Evolutionary conservation across 2,797 vertebrate genomes (phyloP).

Genomic region (Eulemur albifrons): DNA sequence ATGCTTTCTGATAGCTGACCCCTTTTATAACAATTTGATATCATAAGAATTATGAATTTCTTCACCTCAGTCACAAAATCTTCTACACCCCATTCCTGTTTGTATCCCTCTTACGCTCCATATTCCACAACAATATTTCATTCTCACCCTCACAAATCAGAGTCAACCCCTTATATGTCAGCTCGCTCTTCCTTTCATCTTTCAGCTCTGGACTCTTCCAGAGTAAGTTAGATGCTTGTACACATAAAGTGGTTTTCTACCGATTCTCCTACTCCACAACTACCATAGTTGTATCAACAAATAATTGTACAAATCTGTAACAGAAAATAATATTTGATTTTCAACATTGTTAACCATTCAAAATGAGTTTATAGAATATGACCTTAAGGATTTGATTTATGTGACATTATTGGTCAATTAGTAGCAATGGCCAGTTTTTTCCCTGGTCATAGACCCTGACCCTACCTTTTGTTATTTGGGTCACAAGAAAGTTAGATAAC

Average conservation of each 20-base stretch:
- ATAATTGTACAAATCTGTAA: background rate
- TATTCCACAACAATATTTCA: conserved; percentile 31
- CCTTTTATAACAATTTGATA: conserved; percentile 64
- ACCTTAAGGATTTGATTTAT: background rate
- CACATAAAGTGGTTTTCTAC: background rate
- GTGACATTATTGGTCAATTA: background rate
- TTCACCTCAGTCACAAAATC: conserved; percentile 26
- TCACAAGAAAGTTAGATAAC: background rate
- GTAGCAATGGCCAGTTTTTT: background rate
- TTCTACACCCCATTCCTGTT: conserved; percentile 36
- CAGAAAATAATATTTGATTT: background rate
- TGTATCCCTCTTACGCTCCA: conserved; percentile 19
- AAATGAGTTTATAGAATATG: background rate
- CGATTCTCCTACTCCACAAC: background rate
- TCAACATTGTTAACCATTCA: background rate
- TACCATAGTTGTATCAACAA: background rate
- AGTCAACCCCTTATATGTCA: background rate
- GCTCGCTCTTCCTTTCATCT: background rate
- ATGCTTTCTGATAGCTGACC: conserved; percentile 44
- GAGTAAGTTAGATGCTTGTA: background rate
- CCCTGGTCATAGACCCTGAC: background rate
- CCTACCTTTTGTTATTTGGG: background rate
- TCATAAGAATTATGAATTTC: conserved; percentile 40
- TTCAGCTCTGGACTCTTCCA: background rate
- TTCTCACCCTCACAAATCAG: conserved; percentile 44